Percentiles rank a stretch among this genome's conserved stretches.
Conservation (phyloP, 2,113 vertebrate species). For the Callithrix jacchus region DNA sequence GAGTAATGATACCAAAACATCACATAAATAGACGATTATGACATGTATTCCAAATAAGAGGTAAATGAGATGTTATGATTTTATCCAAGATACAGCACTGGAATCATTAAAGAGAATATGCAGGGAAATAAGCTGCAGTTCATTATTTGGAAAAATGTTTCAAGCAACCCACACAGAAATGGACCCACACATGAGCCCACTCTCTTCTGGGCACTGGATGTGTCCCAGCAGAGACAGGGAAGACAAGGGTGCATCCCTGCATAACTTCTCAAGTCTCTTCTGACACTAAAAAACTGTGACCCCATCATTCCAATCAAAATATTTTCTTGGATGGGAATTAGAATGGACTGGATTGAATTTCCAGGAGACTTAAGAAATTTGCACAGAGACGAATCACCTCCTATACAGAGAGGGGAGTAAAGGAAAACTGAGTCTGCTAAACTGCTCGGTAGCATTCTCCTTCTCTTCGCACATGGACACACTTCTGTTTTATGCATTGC, state of each 20-base stretch:
- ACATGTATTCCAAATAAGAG: background rate
- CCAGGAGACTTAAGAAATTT: background rate
- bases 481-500: background rate
- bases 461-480: accelerated
- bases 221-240: background rate
- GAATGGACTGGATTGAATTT: constrained; percentile 4
- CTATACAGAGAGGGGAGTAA: background rate
- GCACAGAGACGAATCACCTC: background rate
- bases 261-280: background rate
- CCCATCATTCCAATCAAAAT: background rate
- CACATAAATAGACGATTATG: background rate
- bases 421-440: background rate
- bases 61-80: background rate
- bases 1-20: background rate
- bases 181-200: background rate
- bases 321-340: background rate
- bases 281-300: background rate
- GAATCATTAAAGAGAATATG: background rate
- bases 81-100: background rate
- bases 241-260: background rate
- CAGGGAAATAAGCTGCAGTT: background rate
- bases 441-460: background rate
- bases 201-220: accelerated
- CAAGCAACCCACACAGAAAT: background rate
- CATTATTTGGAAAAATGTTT: background rate